These are phyloP conservation scores for Odontomyia ornata DNA, from an alignment of 2,888 invertebrate genomes.

Conservation along the genomic window DNA sequence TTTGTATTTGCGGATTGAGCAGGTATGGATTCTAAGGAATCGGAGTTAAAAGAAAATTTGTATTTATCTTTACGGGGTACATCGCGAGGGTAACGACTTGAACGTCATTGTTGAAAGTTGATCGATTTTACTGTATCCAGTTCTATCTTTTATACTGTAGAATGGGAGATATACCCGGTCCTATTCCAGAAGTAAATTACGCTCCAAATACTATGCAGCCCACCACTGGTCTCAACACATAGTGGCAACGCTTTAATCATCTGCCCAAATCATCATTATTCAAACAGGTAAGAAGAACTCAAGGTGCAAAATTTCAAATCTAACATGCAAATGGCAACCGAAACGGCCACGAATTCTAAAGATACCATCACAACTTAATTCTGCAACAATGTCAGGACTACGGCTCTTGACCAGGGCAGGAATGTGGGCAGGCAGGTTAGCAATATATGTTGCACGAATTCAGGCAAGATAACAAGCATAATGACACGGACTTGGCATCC, in stretches of 20 bases:
- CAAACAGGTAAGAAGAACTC: background rate
- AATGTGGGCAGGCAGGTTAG: background rate
- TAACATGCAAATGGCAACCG: background rate
- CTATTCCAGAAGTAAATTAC: no score
- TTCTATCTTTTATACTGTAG: no score
- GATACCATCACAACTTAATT: background rate
- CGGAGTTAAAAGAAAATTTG: no score
- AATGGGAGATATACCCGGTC: no score
- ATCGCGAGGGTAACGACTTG: no score
- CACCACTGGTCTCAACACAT: no score
- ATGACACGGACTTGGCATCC: background rate
- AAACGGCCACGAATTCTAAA: background rate
- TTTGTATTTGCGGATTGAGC: no score
- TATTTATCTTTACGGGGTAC: no score
- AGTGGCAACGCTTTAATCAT: background rate
- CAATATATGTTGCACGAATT: background rate
- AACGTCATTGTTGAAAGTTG: no score
- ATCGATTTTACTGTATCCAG: no score
- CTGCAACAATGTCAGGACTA: background rate
- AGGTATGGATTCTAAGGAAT: no score
- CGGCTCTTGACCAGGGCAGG: background rate
- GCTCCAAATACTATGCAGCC: no score
- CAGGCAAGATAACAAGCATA: background rate
- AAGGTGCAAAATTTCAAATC: conserved; percentile 1
- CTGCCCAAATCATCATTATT: background rate